Evolutionary conservation across 2,797 vertebrate species (phyloP), one percentile per base, ranked within the genome.

Genomic region (Psittacula echo): DNA sequence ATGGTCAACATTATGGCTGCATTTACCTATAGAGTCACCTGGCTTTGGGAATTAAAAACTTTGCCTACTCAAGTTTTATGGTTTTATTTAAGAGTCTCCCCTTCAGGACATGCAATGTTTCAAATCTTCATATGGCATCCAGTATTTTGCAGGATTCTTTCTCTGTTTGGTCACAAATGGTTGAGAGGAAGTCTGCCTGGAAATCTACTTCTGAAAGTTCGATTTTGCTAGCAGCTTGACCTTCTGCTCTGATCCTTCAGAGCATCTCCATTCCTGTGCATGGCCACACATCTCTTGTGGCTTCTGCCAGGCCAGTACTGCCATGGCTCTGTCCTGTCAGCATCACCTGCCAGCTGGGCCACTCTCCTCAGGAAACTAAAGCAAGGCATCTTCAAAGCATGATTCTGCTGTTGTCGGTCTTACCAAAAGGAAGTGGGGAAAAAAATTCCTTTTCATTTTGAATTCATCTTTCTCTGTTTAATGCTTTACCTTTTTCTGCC

Each of bases 281-380:
- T 58, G n/a, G 22, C n/a, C n/a, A 27, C 1, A 1, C 16, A 24
- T 13, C 20, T 13, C n/a, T 29, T 0, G 0, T 29, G 64, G 26
- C 64, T 48, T 62, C 72, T 54, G 71, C 71, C 44, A 19, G 48
- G 34, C 26, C 64, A 37, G 2, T 8, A 13, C 32, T 9, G 1
- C 13, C 0, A 1, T 44, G 56, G 27, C 37, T 64, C 34, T 27
- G 15, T 62, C 65, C 34, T 21, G 39, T 13, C 54, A 22, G 41
- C 41, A 5, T 54, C 41, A 7, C 26, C 41, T 10, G 11, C 47
- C 0, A 0, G 24, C 34, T 23, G 16, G 13, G 24, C 0, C 2
- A 34, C 22, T 22, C 7, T 32, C 56, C 42, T 76, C 19, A 20
- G 42, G 22, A 64, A 70, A 32, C 19, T 30, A 39, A 71, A 45